Evolutionary conservation across 2,113 vertebrate genomes (phyloP), one percentile per base, ranked within the genome.

Genomic region (Tachysurus fulvidraco): DNA sequence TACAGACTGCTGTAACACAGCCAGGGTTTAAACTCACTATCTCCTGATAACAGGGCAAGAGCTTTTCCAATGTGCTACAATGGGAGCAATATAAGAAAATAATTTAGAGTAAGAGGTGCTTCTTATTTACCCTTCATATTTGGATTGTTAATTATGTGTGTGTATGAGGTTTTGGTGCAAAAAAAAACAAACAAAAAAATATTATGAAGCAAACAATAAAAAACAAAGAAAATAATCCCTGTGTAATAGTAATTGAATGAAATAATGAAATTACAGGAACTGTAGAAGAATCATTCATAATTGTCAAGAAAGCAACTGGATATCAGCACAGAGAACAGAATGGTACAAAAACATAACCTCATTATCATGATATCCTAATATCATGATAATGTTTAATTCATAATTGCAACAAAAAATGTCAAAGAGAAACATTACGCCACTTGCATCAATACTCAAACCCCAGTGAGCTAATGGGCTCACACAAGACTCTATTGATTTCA

Each of bases 361-460:
- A 79, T 64, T n/a, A n/a, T n/a, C n/a, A n/a, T n/a, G n/a, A n/a
- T n/a, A n/a, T n/a, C n/a, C n/a, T 88, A 65, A 84, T 79, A 84
- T 65, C 30, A 69, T 77, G 67, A 73, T 67, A 74, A 84, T 64
- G n/a, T 87, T 89, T 86, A 74, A 83, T 86, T 81, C 2, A 54
- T 73, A 41, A 77, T 46, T 57, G 41, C 69, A 86, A 12, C 79
- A 73, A 36, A 52, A 19, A 81, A n/a, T 83, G 17, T 82, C 57
- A 86, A 21, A 86, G 52, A 82, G 67, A 78, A 60, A 79, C 25
- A 88, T 79, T 90, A 87, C 44, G 64, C 77, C 74, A 2, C 76
- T 23, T 76, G 67, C 19, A 36, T 57, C 71, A 81, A 41, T 28
- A 57, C 46, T 77, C 30, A 77, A 73, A 50, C 36, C 52, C 12